A percentile compares a stretch with the other conserved stretches of the same genome.
Conservation (phyloP, 2,888 invertebrate genomes). For the Drosophila mulleri region DNA sequence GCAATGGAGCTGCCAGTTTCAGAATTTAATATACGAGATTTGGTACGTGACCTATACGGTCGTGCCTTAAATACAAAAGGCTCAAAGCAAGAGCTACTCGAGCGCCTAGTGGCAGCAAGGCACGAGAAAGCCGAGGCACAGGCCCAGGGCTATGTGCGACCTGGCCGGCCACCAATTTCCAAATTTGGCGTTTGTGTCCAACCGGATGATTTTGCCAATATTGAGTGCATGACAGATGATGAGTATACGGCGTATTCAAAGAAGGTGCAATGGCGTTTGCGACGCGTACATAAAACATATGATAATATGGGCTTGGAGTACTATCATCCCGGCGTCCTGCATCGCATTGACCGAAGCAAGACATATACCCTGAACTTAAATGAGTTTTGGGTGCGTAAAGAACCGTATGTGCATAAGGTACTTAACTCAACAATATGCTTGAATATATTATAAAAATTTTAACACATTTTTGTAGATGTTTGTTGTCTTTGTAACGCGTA, state of each 20-base stretch:
- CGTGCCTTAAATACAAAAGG: constrained; percentile 38
- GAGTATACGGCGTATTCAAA: constrained; percentile 31
- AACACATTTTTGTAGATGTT: background rate
- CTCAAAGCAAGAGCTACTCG: constrained; percentile 25
- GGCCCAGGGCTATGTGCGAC: constrained; percentile 41
- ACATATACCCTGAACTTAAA: constrained; percentile 36
- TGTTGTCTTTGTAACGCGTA: constrained; percentile 37
- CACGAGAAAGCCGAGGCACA: constrained; percentile 49
- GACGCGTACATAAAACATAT: constrained; percentile 27
- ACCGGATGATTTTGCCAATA: constrained; percentile 44
- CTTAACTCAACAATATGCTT: background rate
- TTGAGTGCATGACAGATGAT: constrained; percentile 37
- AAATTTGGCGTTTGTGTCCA: constrained; percentile 43
- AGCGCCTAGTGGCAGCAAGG: constrained; percentile 31
- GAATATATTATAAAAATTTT: background rate
- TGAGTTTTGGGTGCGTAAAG: constrained; percentile 50
- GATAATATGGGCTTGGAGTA: constrained; percentile 29
- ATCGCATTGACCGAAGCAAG: constrained; percentile 43
- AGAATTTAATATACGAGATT: constrained; percentile 41
- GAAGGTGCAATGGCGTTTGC: constrained; percentile 43
- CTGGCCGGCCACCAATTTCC: constrained; percentile 38
- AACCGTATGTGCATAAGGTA: constrained; percentile 51
- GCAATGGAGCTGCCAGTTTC: constrained; percentile 41
- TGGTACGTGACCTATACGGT: constrained; percentile 38
- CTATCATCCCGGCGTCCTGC: constrained; percentile 49